A percentile compares a stretch with the other conserved stretches of the same genome.
These are phyloP conservation scores for Rhynchonycteris naso DNA, from an alignment of 2,797 vertebrate genomes.

Conservation along the genomic window DNA sequence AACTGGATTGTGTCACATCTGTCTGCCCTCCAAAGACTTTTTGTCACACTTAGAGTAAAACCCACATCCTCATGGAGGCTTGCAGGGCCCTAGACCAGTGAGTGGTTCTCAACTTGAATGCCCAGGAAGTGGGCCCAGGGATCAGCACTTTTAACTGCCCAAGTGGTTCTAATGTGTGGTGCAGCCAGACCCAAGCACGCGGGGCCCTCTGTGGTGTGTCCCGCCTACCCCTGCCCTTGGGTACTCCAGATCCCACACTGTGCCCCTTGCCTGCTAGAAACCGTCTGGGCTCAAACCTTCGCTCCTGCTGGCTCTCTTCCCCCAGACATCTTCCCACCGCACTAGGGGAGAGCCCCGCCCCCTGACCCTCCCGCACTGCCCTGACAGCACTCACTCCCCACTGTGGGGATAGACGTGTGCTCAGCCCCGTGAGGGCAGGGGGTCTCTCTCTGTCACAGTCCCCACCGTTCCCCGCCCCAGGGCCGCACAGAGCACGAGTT, in stretches of 20 bases:
- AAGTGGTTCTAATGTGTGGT: rapidly evolving
- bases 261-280: background rate
- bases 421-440: background rate
- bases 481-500: rapidly evolving
- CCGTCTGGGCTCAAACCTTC: background rate
- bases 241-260: background rate
- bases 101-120: background rate
- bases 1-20: background rate
- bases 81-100: no score
- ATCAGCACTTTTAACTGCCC: background rate
- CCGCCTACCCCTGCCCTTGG: no score
- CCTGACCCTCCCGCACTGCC: background rate
- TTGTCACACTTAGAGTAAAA: background rate
- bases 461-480: background rate
- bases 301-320: background rate
- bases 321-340: background rate
- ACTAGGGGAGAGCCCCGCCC: background rate
- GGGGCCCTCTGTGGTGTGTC: rapidly evolving
- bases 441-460: background rate
- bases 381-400: no score
- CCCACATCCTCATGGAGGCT: rapidly evolving
- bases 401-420: background rate
- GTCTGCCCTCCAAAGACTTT: background rate
- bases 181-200: no score
- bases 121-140: background rate